Base-by-base conservation (phyloP, 2,113 vertebrate genomes). In the Aphyosemion australe region DNA sequence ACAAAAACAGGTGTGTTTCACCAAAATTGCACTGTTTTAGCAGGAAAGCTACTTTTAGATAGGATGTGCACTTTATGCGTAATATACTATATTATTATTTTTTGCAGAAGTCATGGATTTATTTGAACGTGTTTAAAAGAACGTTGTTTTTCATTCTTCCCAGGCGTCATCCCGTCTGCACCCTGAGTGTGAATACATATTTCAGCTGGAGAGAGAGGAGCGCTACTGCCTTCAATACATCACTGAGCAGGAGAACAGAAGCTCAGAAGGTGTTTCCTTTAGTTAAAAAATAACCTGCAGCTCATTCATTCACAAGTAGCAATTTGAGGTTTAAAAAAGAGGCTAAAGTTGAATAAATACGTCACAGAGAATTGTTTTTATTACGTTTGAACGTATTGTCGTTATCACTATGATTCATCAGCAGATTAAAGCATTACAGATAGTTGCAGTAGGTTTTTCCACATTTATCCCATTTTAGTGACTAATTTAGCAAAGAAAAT, bases 141-240 rank as follows among this genome's bases (percentile, higher is more conserved):
- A 10, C 20, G 14, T 57, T 15, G 15, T 21, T 67, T 12, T 41
- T 10, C 34, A 14, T 47, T 56, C 3, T 49, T 62, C 60, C 14
- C 32, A 93, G 92, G 88, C 58, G 16, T 81, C 78, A 72, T 88
- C 89, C 0, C 86, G 80, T 67, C 78, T 92, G 61, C 92, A 93
- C 75, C 92, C 91, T 3, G 92, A 93, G 68, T 93, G 92, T n/a
- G 92, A 93, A 64, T 90, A 83, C 66, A 86, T 93, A 50, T 92
- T 91, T 66, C 91, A 92, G 84, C 72, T 93, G 80, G 85, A 89
- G 73, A 84, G 59, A 70, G 92, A 93, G 16, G 88, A 92, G 69
- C 87, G 13, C 16, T 74, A 14, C 45, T 93, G 92, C 79, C 84
- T 88, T 18, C 84, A 71, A 69, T 68, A 78, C 65, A 87, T 92